These are phyloP conservation scores for Azorinus chamasolen DNA, from an alignment of 2,888 invertebrate genomes.

Conservation along the genomic window DNA sequence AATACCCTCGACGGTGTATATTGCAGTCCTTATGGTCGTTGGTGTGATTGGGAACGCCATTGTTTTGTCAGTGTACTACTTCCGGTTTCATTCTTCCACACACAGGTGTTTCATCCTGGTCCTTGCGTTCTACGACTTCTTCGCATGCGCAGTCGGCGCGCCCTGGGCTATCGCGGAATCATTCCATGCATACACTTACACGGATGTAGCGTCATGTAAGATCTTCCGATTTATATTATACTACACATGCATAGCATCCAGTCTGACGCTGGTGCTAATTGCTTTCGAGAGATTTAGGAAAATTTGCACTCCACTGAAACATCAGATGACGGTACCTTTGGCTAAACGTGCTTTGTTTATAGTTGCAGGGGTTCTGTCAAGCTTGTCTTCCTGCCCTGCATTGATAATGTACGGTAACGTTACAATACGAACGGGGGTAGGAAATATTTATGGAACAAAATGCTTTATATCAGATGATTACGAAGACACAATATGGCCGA, in stretches of 20 bases:
- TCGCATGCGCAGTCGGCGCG: constrained; percentile 54
- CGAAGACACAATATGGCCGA: constrained; percentile 44
- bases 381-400: constrained; percentile 41
- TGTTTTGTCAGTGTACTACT: constrained; percentile 52
- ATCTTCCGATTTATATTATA: constrained; percentile 57
- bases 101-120: constrained; percentile 57
- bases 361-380: constrained; percentile 44
- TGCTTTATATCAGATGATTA: constrained; percentile 53
- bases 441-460: constrained; percentile 39
- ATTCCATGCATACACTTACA: constrained; percentile 49
- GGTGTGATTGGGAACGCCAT: constrained; percentile 47
- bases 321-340: constrained; percentile 43
- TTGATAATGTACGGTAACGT: constrained; percentile 50
- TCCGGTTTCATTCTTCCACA: constrained; percentile 51
- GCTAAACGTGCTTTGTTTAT: constrained; percentile 49
- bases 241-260: constrained; percentile 54
- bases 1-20: constrained; percentile 39
- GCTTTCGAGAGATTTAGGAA: constrained; percentile 55
- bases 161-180: constrained; percentile 54
- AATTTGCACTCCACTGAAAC: constrained; percentile 60
- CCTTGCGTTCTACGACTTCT: constrained; percentile 48
- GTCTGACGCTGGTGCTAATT: constrained; percentile 56
- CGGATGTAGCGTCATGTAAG: constrained; percentile 46
- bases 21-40: constrained; percentile 34
- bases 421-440: constrained; percentile 29